Conservation (phyloP, 2,113 vertebrate species). For the Caloenas nicobarica region DNA sequence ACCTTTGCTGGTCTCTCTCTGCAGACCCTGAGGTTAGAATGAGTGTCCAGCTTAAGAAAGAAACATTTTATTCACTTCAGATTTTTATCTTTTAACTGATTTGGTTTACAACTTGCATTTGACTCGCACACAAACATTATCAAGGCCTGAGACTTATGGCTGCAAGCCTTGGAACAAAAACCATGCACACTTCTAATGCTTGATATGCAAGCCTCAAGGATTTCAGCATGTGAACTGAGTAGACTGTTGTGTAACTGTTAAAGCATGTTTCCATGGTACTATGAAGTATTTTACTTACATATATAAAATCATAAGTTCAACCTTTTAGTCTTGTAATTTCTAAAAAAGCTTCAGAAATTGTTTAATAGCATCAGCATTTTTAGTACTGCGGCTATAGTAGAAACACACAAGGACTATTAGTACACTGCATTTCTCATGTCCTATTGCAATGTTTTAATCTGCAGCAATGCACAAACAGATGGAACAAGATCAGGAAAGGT, state of each 20-base stretch:
- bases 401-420: background rate
- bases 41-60: background rate
- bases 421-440: background rate
- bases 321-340: background rate
- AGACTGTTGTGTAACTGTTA: background rate
- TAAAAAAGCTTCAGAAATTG: background rate
- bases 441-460: background rate
- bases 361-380: background rate
- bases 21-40: background rate
- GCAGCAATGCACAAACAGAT: constrained; percentile 93
- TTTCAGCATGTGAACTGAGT: background rate
- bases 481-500: constrained; percentile 85
- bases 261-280: background rate
- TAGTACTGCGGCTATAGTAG: background rate
- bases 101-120: background rate
- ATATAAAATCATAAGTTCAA: background rate
- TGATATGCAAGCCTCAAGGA: background rate
- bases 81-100: background rate
- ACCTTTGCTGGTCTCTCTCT: background rate
- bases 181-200: background rate
- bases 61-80: background rate
- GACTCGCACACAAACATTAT: background rate
- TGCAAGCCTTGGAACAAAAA: background rate
- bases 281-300: background rate
- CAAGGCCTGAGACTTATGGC: background rate